phyloP scores from a whole-genome alignment of 2,888 invertebrate genomes.

The Phaonia tiefii region DNA sequence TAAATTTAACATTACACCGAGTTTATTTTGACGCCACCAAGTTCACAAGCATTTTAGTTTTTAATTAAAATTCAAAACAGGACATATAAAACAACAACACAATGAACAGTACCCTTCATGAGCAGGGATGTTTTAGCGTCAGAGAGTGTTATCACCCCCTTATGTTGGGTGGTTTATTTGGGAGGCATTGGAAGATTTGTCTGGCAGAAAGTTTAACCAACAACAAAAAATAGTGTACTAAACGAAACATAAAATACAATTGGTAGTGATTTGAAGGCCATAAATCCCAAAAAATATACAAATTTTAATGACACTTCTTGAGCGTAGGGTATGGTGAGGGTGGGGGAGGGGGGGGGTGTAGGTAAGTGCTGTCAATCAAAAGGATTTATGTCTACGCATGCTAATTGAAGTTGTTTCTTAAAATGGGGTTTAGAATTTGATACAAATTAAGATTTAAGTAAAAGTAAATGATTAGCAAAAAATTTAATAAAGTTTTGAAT shows the following conservation, averaged over 20 bases:
- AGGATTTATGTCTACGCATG: constrained; percentile 52
- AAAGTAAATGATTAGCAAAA: constrained; percentile 2
- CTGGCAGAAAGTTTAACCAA: constrained; percentile 26
- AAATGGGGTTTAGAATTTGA: neutral
- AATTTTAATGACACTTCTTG: constrained; percentile 10
- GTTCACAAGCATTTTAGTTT: too few relatives aligned
- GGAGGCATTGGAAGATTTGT: neutral
- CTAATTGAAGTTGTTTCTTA: constrained; percentile 31
- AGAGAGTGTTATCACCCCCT: neutral
- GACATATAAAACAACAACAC: neutral
- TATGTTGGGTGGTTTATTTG: too few relatives aligned
- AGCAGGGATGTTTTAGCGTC: too few relatives aligned
- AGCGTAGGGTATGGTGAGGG: too few relatives aligned
- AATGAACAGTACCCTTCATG: neutral
- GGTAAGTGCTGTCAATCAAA: constrained; percentile 49
- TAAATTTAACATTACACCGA: neutral
- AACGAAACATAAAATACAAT: neutral
- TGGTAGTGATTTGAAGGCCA: neutral
- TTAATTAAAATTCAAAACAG: constrained; percentile 52
- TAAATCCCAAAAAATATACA: neutral
- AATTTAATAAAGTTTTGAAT: neutral
- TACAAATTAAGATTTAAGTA: constrained; percentile 7
- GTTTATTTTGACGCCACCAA: constrained; percentile 7
- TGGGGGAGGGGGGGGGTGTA: neutral
- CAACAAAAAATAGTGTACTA: constrained; percentile 31